Base-by-base conservation (phyloP, 2,113 vertebrate genomes). In the Tringa solitaria region DNA sequence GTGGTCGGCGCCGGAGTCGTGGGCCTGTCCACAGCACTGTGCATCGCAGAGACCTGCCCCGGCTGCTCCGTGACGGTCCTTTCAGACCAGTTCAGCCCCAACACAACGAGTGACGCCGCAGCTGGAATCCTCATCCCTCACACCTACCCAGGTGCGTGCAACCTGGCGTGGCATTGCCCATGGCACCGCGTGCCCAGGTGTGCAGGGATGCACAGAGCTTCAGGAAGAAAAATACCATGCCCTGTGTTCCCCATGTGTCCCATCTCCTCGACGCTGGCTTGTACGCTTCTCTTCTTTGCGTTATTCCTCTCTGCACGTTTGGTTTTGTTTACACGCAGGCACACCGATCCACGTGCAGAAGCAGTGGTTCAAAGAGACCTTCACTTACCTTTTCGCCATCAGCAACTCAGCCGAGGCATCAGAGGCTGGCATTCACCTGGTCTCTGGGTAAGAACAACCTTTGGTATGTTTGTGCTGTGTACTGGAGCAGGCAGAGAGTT, bases 101-200 rank as follows among this genome's bases (percentile, higher is more conserved):
- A 99, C 73, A 99, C 99, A 35, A 99, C 98, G 2, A 99, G 99
- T 0, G 99, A 99, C 8, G 98, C 98, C 22, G 99, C 99, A 16
- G 99, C 99, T 1, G 99, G 99, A 30, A 98, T 99, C 41, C 97
- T 99, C 48, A 98, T 99, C 56, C 98, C 98, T 20, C 96, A 96
- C 7, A 33, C 88, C 20, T 99, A 97, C 80, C 98, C 98, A 98
- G 99, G 99, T 99, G 82, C 8, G 98, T 89, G 64, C 24, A 27
- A 9, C 14, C 61, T 3, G 1, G 24, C 4, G 0, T 22, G 45
- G 28, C 4, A 2, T 13, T 50, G 60, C 82, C 61, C 7, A 1
- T 15, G 54, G 70, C 46, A 46, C 61, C 4, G 13, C 0, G 0
- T 50, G 63, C 54, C 26, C 0, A 1, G 27, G 6, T 46, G 65